These are phyloP conservation scores for Habroteleia sp. DNA, from an alignment of 2,888 invertebrate genomes.

Conservation along the genomic window DNA sequence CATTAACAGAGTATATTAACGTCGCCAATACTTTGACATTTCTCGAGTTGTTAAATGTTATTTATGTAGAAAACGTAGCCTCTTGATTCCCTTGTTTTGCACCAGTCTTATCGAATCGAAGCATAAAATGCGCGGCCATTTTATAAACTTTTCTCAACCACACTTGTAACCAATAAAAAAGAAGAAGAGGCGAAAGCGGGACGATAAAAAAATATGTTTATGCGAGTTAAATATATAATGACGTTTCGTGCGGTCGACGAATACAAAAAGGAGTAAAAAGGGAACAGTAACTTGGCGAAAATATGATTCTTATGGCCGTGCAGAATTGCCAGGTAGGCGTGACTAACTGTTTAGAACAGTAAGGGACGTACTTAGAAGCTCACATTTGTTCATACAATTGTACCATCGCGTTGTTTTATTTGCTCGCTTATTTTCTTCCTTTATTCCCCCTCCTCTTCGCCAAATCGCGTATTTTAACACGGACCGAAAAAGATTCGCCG, in stretches of 20 bases:
- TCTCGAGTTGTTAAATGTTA: conserved; percentile 21
- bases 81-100: conserved; percentile 5
- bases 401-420: conserved; percentile 25
- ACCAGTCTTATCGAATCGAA: not conserved
- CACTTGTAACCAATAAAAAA: conserved; percentile 7
- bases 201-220: conserved; percentile 29
- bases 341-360: conserved; percentile 54
- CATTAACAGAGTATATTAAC: conserved; percentile 49
- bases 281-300: conserved; percentile 33
- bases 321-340: conserved; percentile 41
- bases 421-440: not conserved
- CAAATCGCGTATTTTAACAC: not conserved
- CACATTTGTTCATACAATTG: conserved; percentile 33
- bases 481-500: conserved; percentile 15
- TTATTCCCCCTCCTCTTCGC: not conserved
- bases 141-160: conserved; percentile 14
- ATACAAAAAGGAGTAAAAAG: conserved; percentile 24
- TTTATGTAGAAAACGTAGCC: conserved; percentile 28
- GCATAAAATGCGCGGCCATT: not conserved
- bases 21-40: conserved; percentile 4
- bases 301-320: conserved; percentile 31
- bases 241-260: conserved; percentile 26
- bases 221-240: conserved; percentile 33
- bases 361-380: conserved; percentile 38
- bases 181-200: not conserved